Base-by-base conservation (phyloP, 2,797 vertebrate genomes). In the Periparus ater region DNA sequence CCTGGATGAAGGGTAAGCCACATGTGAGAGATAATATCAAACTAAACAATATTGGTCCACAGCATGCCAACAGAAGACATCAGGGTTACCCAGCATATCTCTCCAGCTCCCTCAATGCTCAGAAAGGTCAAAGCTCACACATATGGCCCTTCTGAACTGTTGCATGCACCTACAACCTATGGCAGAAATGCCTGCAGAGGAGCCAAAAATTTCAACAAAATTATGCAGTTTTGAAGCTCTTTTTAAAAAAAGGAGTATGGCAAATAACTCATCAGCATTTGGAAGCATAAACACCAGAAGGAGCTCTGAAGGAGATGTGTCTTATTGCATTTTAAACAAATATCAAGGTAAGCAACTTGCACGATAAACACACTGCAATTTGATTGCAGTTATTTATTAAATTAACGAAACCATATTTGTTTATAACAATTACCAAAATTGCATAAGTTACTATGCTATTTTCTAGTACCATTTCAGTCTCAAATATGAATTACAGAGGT, bases 261-360 rank as follows among this genome's bases (percentile, higher is more conserved):
- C 8, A 84, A 84, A 83, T 57, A 84, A 72, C 54, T 81, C 81
- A 66, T 91, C 74, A 79, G 17, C 51, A 73, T 83, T 94, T 77
- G 23, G 40, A 55, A 75, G 42, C 86, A 87, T 34, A 89, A 87
- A 93, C 73, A 89, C 42, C 89, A 95, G 62, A 91, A 91, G 54
- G 62, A 88, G 15, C 15, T 48, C 55, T 81, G 44, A 57, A 76
- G 40, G 32, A 83, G 17, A 51, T 68, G 19, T 63, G 10, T 36
- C 47, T 80, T 57, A 51, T 3, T 58, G 42, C 27, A 70, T 80
- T 83, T 95, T 75, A 78, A 90, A 78, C 27, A 88, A 93, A 81
- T 86, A 86, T 25, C 54, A 60, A 68, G 16, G 44, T 45, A 84
- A n/a, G 65, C 63, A 76, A 47, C 51, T 62, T 83, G 14, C 19